Percentiles rank a stretch among this genome's conserved stretches.
Evolutionary conservation across 2,113 vertebrate species (phyloP).

Genomic region (Cheilinus undulatus): DNA sequence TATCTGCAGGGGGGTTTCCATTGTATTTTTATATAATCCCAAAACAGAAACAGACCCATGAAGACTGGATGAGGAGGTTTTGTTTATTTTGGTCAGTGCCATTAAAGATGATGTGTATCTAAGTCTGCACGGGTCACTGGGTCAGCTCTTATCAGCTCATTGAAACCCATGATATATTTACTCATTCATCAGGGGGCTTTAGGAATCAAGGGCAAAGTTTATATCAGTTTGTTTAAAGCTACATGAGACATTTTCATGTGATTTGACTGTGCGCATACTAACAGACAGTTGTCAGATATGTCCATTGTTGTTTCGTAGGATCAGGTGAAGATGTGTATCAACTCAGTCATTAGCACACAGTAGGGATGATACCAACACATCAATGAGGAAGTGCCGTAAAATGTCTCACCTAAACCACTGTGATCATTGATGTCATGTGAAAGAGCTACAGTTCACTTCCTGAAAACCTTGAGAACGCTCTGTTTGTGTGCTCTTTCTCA

Average conservation of each 20-base stretch:
- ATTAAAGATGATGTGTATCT: conserved; percentile 39
- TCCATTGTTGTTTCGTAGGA: neutral
- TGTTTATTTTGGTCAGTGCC: conserved; percentile 38
- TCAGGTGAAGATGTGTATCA: neutral
- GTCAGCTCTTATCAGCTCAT: conserved; percentile 47
- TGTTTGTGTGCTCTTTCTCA: neutral
- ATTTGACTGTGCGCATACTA: neutral
- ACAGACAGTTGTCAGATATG: neutral
- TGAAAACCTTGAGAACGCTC: conserved; percentile 9
- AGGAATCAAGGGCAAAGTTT: neutral
- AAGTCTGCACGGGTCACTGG: conserved; percentile 28
- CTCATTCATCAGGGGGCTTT: conserved; percentile 9
- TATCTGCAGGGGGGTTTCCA: neutral
- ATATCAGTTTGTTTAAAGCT: conserved; percentile 7
- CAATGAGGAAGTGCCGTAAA: conserved; percentile 20
- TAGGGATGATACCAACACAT: neutral
- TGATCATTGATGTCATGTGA: conserved; percentile 1
- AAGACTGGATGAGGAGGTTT: conserved; percentile 3
- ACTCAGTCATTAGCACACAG: conserved; percentile 17
- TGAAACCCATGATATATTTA: conserved; percentile 41
- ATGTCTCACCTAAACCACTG: conserved; percentile 6
- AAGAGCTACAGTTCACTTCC: conserved; percentile 18
- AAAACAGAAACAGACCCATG: conserved; percentile 27
- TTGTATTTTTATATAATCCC: conserved; percentile 32
- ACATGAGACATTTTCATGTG: conserved; percentile 2